These are phyloP conservation scores for Caenorhabditis panamensis DNA, from an alignment of 2,888 invertebrate species.

Conservation along the genomic window DNA sequence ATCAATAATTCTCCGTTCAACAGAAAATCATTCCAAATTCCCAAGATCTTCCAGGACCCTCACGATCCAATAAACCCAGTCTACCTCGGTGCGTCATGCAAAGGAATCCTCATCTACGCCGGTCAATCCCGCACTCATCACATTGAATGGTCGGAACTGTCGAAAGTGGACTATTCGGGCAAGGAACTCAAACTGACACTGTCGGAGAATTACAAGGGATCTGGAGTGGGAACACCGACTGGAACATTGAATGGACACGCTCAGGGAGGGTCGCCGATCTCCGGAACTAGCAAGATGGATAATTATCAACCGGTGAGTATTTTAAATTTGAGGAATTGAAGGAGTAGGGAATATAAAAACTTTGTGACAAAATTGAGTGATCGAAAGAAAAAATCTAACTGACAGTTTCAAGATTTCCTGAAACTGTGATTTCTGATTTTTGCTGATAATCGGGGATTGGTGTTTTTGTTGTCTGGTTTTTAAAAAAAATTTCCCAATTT, in stretches of 20 bases:
- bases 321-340: background rate
- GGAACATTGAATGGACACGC: conserved; percentile 41
- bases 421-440: background rate
- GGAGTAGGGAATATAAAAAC: no score
- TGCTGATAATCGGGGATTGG: no score
- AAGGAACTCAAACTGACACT: conserved; percentile 96
- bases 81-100: conserved; percentile 95
- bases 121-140: conserved; percentile 93
- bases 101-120: conserved; percentile 95
- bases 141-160: conserved; percentile 88
- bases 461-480: no score
- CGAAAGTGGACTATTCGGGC: conserved; percentile 93
- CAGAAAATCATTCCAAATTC: no score
- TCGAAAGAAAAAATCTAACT: no score
- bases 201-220: conserved; percentile 57
- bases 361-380: no score
- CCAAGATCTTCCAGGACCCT: conserved; percentile 88
- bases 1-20: no score
- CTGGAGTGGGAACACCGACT: conserved; percentile 29
- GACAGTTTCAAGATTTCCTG: background rate
- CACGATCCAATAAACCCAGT: conserved; percentile 88
- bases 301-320: conserved; percentile 32
- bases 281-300: conserved; percentile 37
- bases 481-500: no score
- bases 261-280: conserved; percentile 42